These are phyloP conservation scores for Diarsia brunnea DNA, from an alignment of 2,888 invertebrate genomes.

Conservation along the genomic window DNA sequence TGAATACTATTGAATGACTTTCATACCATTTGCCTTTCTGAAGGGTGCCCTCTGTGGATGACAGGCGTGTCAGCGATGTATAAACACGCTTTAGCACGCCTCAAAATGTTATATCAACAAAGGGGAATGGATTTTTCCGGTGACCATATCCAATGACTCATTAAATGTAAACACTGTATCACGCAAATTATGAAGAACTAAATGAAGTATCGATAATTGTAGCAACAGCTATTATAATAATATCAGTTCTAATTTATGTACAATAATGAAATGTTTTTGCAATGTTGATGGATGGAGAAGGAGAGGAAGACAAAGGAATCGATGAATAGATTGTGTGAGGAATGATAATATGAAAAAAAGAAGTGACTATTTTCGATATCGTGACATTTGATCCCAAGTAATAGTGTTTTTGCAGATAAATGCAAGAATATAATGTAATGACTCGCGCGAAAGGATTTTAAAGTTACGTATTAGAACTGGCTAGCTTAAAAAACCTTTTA, in stretches of 20 bases:
- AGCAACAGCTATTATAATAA: neutral
- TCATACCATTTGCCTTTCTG: neutral
- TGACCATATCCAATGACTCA: constrained; percentile 62
- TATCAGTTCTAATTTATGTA: neutral
- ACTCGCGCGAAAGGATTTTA: neutral
- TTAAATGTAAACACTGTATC: constrained; percentile 34
- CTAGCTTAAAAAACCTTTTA: neutral
- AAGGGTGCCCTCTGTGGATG: constrained; percentile 6
- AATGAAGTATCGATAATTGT: constrained; percentile 7
- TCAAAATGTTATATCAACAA: constrained; percentile 58
- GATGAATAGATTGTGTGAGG: too few species aligned
- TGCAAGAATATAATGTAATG: neutral
- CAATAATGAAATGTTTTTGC: neutral
- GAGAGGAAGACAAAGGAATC: too few species aligned
- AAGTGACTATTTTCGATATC: too few species aligned
- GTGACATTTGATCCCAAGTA: too few species aligned
- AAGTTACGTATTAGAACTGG: neutral
- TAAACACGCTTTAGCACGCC: constrained; percentile 38
- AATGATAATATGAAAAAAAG: too few species aligned
- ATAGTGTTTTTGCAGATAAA: neutral
- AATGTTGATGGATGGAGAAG: too few species aligned
- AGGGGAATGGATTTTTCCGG: constrained; percentile 64
- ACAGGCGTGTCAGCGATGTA: constrained; percentile 32
- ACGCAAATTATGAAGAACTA: constrained; percentile 32
- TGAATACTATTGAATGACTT: neutral